Evolutionary conservation across 1,140 invertebrate genomes (phyloP), one percentile per base, ranked within the genome.

Genomic region (Papilio helenus): DNA sequence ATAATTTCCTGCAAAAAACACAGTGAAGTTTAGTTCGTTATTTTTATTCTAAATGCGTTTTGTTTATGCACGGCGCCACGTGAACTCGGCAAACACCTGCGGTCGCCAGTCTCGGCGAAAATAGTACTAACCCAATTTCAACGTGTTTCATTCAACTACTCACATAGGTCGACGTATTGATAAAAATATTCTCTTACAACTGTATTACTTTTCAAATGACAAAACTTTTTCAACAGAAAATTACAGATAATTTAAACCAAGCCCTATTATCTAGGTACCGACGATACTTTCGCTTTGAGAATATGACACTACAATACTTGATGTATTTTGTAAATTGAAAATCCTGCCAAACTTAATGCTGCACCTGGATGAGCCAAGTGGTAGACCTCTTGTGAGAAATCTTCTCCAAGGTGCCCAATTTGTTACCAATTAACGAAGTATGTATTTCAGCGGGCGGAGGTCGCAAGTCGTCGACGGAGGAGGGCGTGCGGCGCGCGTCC

Each of bases 401-500:
- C 2, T 55, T 9, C n/a, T n/a, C 18, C 7, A 18, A 51, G 49
- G 3, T 51, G 49, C 3, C 5, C 0, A 2, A 7, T 51, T 51
- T 18, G 18, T 51, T 14, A 74, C 55, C 14, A 61, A 65, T 72
- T 51, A 80, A 26, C 20, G 14, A 65, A 7, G 34, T 44, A 34
- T 68, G 29, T n/a, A n/a, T 34, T 79, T 1, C 83, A 94, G 91
- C 89, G 82, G 90, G 90, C 86, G 92, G 92, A 81, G 91, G 87
- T 86, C 89, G 91, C 84, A 93, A 93, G 82, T 92, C 91, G 65
- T 90, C 91, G 77, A 80, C 88, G 80, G 92, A 93, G 79, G 91
- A 92, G 72, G 82, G 81, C 49, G 79, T 82, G 44, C 84, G 84
- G 10, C 86, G 96, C 58, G 95, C 95, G 5, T 94, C 94, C 23